Percentiles rank a stretch among this genome's conserved stretches.
These are phyloP conservation scores for Perizoma affinitatum DNA, from an alignment of 2,888 invertebrate species.

Conservation along the genomic window DNA sequence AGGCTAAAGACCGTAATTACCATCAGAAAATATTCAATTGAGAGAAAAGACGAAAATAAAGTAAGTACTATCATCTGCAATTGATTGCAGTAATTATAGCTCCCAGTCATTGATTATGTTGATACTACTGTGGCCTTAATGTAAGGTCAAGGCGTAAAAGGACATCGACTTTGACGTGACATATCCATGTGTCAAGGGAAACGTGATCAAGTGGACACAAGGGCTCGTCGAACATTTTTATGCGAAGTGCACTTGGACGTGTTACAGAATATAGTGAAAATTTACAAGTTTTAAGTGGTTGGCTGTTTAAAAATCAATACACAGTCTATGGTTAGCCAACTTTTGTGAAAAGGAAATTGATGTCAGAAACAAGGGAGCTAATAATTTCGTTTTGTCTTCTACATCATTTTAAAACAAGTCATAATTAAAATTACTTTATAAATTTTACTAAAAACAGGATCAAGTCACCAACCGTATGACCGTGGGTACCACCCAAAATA, in stretches of 20 bases:
- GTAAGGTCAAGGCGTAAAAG: conserved; percentile 64
- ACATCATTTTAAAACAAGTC: no score
- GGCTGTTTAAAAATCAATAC: no score
- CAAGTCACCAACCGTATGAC: no score
- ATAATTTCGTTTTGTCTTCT: no score
- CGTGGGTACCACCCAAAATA: no score
- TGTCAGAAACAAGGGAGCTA: no score
- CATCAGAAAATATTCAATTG: conserved; percentile 1
- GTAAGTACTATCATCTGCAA: conserved; percentile 18
- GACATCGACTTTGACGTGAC: conserved; percentile 57
- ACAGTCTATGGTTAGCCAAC: no score
- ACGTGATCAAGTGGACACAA: conserved; percentile 64
- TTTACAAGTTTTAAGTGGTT: conserved; percentile 3
- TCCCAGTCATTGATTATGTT: conserved; percentile 28
- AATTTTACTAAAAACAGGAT: no score
- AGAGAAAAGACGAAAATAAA: conserved; percentile 8
- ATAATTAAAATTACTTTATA: no score
- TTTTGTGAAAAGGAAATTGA: no score
- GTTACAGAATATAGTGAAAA: conserved; percentile 7
- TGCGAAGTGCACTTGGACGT: conserved; percentile 36
- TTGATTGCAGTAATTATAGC: conserved; percentile 27
- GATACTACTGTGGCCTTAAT: conserved; percentile 35
- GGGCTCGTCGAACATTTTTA: conserved; percentile 39
- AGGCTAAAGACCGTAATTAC: conserved; percentile 18
- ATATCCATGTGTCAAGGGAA: conserved; percentile 59